Evolutionary conservation across 2,888 invertebrate species (phyloP).

Genomic region (Himalopsyche kuldschensis): DNA sequence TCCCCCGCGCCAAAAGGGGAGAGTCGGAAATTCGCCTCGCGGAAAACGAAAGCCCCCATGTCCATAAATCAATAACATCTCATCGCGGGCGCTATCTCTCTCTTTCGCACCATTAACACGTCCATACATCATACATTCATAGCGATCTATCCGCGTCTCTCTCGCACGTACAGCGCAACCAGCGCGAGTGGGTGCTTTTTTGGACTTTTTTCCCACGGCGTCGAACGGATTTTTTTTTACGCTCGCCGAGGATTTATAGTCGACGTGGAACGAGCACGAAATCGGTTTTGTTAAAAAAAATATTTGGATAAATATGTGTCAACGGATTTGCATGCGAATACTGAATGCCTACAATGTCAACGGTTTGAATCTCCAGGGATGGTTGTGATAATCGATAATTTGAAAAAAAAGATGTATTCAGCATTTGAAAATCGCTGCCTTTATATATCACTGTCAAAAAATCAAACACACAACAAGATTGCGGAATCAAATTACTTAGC

Average conservation of each 20-base stretch:
- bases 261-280: slow-evolving; percentile 1
- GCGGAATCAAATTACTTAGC: too few relatives aligned
- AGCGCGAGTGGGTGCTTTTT: background rate
- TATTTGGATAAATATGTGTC: slow-evolving; percentile 1
- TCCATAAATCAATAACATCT: slow-evolving; percentile 39
- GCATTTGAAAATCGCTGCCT: too few relatives aligned
- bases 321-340: background rate
- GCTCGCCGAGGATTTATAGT: background rate
- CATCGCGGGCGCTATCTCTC: slow-evolving; percentile 37
- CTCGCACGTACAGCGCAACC: slow-evolving; percentile 5
- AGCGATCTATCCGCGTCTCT: slow-evolving; percentile 10
- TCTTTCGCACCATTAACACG: slow-evolving; percentile 39
- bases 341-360: background rate
- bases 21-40: background rate
- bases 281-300: slow-evolving; percentile 1
- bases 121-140: slow-evolving; percentile 35
- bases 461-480: too few relatives aligned
- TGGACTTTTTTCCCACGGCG: background rate
- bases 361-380: background rate
- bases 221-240: background rate
- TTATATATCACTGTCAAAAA: too few relatives aligned
- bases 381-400: too few relatives aligned
- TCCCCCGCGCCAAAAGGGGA: background rate
- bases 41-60: slow-evolving; percentile 34
- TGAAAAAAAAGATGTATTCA: too few relatives aligned